These are phyloP conservation scores for Xenops minutus DNA, from an alignment of 2,797 vertebrate species.

Conservation along the genomic window DNA sequence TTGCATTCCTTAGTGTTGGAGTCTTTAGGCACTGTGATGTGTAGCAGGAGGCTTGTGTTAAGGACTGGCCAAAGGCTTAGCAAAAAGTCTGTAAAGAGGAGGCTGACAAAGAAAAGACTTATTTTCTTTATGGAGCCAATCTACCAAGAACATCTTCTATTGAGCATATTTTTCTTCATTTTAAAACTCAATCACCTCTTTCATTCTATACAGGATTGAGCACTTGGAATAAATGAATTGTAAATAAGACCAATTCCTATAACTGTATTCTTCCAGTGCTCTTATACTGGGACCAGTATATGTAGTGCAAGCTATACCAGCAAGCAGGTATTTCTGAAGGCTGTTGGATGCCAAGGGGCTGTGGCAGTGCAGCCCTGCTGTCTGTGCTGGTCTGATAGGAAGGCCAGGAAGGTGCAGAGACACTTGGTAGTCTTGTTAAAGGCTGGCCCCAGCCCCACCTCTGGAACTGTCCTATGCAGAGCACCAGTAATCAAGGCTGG, in stretches of 20 bases:
- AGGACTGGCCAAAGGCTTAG: background rate
- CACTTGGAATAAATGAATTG: background rate
- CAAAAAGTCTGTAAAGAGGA: background rate
- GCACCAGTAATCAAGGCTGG: accelerated
- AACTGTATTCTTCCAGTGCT: background rate
- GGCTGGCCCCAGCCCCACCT: background rate
- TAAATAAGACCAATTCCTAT: background rate
- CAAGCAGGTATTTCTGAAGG: background rate
- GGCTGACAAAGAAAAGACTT: background rate
- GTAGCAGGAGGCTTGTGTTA: background rate
- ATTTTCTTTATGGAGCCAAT: background rate
- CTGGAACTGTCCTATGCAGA: background rate
- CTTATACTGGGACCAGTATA: background rate
- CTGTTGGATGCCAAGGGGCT: background rate
- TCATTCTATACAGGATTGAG: background rate
- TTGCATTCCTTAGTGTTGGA: background rate
- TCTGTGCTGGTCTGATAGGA: accelerated
- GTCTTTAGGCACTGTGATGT: background rate
- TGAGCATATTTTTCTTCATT: background rate
- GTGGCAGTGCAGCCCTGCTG: accelerated
- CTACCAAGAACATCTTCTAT: background rate
- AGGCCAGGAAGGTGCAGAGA: background rate
- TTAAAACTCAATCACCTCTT: background rate
- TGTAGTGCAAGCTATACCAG: background rate
- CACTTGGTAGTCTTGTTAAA: background rate